Conservation (phyloP, 2,113 vertebrate genomes). For the Tiliqua scincoides region DNA sequence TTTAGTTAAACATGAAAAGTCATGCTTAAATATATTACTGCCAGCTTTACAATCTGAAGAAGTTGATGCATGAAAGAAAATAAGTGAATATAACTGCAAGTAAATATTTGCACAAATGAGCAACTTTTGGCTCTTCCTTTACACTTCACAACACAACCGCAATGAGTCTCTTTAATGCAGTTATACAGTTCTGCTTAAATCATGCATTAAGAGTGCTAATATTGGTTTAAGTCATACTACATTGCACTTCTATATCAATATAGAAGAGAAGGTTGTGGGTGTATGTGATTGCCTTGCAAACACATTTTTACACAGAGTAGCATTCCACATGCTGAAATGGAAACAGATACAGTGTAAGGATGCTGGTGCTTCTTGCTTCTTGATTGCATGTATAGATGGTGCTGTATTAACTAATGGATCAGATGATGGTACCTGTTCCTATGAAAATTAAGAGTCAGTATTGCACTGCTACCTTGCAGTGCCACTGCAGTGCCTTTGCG, state of each 20-base stretch:
- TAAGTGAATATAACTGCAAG: constrained; percentile 20
- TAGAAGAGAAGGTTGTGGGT: not conserved
- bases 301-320: not conserved
- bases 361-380: not conserved
- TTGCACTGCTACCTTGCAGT: not conserved
- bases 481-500: not conserved
- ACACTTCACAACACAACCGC: not conserved
- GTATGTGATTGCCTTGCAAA: not conserved
- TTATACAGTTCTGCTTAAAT: not conserved
- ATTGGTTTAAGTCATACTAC: not conserved
- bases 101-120: not conserved
- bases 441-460: not conserved
- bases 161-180: not conserved
- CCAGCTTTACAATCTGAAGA: not conserved
- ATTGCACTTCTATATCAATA: not conserved
- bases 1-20: not conserved
- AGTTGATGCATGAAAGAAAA: not conserved
- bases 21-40: not conserved
- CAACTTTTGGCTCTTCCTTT: not conserved
- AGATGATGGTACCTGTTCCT: not conserved
- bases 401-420: not conserved
- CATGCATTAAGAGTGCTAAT: not conserved
- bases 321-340: not conserved
- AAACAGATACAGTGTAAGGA: not conserved
- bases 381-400: constrained; percentile 2